Evolutionary conservation across 1,140 invertebrate species (phyloP).

Genomic region (Saccostrea echinata): DNA sequence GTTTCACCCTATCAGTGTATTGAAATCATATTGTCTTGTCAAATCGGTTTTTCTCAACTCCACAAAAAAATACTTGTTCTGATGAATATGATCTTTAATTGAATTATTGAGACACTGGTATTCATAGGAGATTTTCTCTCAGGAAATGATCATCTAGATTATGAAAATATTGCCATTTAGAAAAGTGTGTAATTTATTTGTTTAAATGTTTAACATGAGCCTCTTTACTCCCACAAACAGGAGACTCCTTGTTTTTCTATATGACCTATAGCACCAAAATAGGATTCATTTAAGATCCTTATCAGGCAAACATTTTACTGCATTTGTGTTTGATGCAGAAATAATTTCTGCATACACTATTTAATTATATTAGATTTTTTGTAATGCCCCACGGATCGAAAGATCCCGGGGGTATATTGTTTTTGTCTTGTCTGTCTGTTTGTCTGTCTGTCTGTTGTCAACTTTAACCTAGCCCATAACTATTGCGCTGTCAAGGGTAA

Average conservation of each 20-base stretch:
- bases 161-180: not conserved
- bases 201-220: constrained; percentile 12
- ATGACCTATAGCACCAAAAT: not conserved
- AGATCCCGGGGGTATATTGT: no score
- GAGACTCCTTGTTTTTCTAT: not conserved
- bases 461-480: no score
- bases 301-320: no score
- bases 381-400: no score
- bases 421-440: no score
- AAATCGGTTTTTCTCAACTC: not conserved
- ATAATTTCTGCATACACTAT: no score
- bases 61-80: not conserved
- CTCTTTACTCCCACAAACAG: not conserved
- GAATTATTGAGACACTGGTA: not conserved
- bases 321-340: no score
- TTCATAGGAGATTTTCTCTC: not conserved
- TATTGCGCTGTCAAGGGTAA: no score
- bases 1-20: not conserved
- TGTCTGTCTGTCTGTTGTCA: no score
- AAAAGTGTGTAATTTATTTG: not conserved
- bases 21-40: not conserved
- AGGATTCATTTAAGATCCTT: no score
- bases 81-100: not conserved
- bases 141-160: not conserved
- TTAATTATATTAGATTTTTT: no score